phyloP scores from a whole-genome alignment of 2,888 invertebrate genomes.

The Spicauda simplicius region DNA sequence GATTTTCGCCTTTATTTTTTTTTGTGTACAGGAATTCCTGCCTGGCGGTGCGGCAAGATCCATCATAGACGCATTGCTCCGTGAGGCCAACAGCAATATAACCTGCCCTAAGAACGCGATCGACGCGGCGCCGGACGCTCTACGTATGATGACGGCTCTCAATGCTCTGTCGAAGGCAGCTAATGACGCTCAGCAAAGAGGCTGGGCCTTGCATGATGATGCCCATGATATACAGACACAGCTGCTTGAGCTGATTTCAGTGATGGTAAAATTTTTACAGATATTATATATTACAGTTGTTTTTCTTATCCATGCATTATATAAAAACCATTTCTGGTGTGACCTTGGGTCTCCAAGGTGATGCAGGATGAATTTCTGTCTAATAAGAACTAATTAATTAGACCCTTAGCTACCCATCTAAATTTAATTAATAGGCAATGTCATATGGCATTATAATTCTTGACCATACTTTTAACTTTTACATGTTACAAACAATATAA shows the following conservation, averaged over 20 bases:
- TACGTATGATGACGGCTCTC: slow-evolving; percentile 92
- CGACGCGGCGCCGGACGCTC: slow-evolving; percentile 93
- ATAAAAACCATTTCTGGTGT: no score
- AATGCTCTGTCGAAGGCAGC: slow-evolving; percentile 94
- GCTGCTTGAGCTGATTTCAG: slow-evolving; percentile 92
- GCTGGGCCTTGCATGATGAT: slow-evolving; percentile 98
- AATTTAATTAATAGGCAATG: no score
- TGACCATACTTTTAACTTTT: no score
- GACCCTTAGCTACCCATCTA: no score
- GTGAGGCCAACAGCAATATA: slow-evolving; percentile 77
- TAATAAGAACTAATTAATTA: no score
- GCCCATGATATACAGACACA: slow-evolving; percentile 94
- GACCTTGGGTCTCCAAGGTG: no score
- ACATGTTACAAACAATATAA: no score
- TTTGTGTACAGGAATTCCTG: slow-evolving; percentile 66
- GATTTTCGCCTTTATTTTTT: no score
- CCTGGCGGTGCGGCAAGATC: slow-evolving; percentile 78
- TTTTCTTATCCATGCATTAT: no score
- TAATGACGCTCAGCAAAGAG: slow-evolving; percentile 97
- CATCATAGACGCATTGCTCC: slow-evolving; percentile 75
- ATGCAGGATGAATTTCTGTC: no score
- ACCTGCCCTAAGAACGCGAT: slow-evolving; percentile 87
- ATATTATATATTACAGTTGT: no score
- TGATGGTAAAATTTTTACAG: slow-evolving; percentile 85
- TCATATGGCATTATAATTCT: no score